Percentiles rank a stretch among this genome's conserved stretches.
These are phyloP conservation scores for Gymnocephalus cernua DNA, from an alignment of 2,113 vertebrate genomes.

Conservation along the genomic window DNA sequence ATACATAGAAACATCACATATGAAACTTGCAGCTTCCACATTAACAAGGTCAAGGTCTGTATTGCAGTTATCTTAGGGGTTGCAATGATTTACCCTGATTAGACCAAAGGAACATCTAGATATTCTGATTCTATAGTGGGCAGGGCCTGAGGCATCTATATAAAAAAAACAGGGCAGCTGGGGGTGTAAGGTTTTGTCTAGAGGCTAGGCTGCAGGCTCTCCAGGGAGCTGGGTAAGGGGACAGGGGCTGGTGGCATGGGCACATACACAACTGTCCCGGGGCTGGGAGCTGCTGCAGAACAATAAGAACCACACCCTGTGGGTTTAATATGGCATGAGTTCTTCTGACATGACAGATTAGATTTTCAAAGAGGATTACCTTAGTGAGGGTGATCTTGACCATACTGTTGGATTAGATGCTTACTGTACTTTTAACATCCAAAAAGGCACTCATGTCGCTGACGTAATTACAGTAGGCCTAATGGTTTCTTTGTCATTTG, in stretches of 20 bases:
- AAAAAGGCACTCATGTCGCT: background rate
- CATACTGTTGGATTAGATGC: constrained; percentile 46
- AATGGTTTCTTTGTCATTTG: constrained; percentile 6
- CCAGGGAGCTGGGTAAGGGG: constrained; percentile 52
- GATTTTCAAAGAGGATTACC: constrained; percentile 65
- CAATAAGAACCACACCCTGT: constrained; percentile 72
- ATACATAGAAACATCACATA: constrained; percentile 2
- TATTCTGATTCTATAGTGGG: constrained; percentile 9
- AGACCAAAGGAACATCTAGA: constrained; percentile 23
- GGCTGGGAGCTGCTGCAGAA: constrained; percentile 49
- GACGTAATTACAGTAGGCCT: constrained; percentile 17
- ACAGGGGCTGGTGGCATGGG: constrained; percentile 57
- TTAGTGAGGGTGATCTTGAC: constrained; percentile 45
- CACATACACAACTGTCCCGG: constrained; percentile 58
- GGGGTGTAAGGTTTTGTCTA: constrained; percentile 47
- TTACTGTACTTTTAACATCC: constrained; percentile 30
- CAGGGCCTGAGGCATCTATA: constrained; percentile 29
- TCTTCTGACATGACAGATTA: constrained; percentile 62
- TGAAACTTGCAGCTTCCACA: background rate
- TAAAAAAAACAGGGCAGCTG: constrained; percentile 48
- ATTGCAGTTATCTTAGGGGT: background rate
- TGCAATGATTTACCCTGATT: constrained; percentile 14
- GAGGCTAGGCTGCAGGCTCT: constrained; percentile 44
- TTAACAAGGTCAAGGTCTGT: background rate
- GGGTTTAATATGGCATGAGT: constrained; percentile 50